phyloP scores from a whole-genome alignment of 2,113 vertebrate genomes.

The Bujurquina vittata region DNA sequence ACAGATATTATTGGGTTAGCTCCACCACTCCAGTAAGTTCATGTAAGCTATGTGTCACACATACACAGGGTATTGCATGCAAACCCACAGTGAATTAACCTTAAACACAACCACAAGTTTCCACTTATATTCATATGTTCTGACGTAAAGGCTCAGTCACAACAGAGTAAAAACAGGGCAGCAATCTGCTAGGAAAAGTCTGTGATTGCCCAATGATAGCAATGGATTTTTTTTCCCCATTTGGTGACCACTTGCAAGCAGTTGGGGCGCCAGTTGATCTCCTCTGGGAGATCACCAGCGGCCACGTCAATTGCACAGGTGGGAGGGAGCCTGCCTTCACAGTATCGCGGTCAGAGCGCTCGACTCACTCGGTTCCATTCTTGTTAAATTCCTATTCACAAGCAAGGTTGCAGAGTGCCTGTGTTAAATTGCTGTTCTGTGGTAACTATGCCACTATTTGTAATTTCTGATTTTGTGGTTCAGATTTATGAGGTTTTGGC shows the following conservation, averaged over 20 bases:
- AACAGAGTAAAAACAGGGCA: background rate
- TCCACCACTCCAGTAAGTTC: background rate
- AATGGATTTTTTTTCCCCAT: background rate
- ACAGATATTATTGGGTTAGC: background rate
- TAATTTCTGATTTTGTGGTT: background rate
- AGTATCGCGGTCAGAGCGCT: no score
- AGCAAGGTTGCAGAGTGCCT: background rate
- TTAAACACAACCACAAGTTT: background rate
- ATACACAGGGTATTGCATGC: background rate
- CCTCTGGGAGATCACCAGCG: no score
- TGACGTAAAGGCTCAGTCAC: background rate
- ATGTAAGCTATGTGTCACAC: background rate
- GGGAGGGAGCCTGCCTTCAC: no score
- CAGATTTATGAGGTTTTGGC: background rate
- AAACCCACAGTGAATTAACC: background rate
- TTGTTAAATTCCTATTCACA: background rate
- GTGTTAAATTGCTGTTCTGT: background rate
- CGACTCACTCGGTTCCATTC: background rate
- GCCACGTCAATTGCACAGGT: no score
- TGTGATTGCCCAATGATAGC: background rate
- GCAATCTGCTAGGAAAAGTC: background rate
- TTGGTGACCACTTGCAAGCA: background rate
- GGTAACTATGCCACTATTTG: background rate
- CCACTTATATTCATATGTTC: rapidly evolving
- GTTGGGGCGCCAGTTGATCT: background rate